phyloP scores from a whole-genome alignment of 2,113 vertebrate genomes.

The Acinonyx jubatus region DNA sequence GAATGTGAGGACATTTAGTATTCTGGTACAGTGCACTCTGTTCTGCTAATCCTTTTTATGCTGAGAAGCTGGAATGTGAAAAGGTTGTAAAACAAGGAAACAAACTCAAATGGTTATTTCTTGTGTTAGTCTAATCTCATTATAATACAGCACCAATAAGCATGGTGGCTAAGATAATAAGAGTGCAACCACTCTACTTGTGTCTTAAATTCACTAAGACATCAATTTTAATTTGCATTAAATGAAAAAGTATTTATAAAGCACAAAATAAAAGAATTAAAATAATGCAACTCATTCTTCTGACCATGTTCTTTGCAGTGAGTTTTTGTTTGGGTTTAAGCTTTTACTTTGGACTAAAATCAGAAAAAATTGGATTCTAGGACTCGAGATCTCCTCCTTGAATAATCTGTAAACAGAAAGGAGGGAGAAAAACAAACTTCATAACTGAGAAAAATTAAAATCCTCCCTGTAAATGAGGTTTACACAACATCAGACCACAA shows the following conservation, averaged over 20 bases:
- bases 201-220: slow-evolving; percentile 16
- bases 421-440: not conserved
- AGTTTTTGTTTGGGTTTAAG: slow-evolving; percentile 33
- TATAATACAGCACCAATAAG: slow-evolving; percentile 31
- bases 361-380: slow-evolving; percentile 34
- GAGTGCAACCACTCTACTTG: not conserved
- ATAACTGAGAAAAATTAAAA: slow-evolving; percentile 62
- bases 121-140: slow-evolving; percentile 56
- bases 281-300: not conserved
- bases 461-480: slow-evolving; percentile 56
- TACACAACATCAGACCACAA: slow-evolving; percentile 1
- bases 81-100: slow-evolving; percentile 71
- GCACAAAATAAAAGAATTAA: slow-evolving; percentile 27
- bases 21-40: slow-evolving; percentile 18
- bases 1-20: slow-evolving; percentile 57
- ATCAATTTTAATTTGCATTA: slow-evolving; percentile 48
- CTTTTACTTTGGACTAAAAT: slow-evolving; percentile 40
- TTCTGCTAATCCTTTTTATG: slow-evolving; percentile 71
- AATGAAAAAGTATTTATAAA: slow-evolving; percentile 43
- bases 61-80: slow-evolving; percentile 57
- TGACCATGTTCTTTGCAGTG: not conserved
- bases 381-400: not conserved
- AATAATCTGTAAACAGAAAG: slow-evolving; percentile 20
- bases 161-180: slow-evolving; percentile 20
- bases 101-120: slow-evolving; percentile 63